Base-by-base conservation (phyloP, 2,797 vertebrate genomes). In the Liparis tanakae region DNA sequence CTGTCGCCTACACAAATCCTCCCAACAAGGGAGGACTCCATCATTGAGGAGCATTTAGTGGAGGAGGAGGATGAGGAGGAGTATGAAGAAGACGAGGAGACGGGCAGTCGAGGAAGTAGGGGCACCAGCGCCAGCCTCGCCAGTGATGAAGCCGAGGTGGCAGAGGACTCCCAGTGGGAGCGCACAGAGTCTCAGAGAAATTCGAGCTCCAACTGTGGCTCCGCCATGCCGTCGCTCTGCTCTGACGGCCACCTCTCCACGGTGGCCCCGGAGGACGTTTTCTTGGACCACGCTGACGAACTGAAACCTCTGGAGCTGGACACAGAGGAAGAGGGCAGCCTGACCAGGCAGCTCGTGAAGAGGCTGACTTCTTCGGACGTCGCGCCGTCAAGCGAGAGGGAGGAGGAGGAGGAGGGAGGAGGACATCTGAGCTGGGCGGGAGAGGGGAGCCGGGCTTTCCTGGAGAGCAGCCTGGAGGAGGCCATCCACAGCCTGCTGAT, bases 301-400 rank as follows among this genome's bases (percentile, higher is more conserved):
- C 94, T 99, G 41, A 99, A 98, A 87, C 98, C 98, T 0, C 96
- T 99, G 84, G 98, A 99, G 76, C 92, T 99, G 91, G 98, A 99
- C 86, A 93, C 94, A 2, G 96, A 94, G 50, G 97, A 98, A 82
- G 83, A 85, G 0, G 97, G 98, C 36, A 99, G 96, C 88, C 92
- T 99, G 88, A 99, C 98, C 0, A 95, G 96, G 84, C 98, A 99
- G 90, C 94, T 99, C 17, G 98, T 99, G 54, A 96, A 96, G 90
- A 95, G 98, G 87, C 95, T 99, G 44, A 97, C 97, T 0, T 98
- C 97, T 0, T 89, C 95, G 0, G 97, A 99, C 70, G 93, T 91
- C 0, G 62, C 84, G 0, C 62, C 82, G 0, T 78, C 80, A 1
- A 86, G n/a, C n/a, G n/a, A n/a, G n/a, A n/a, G n/a, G n/a, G n/a